phyloP scores from a whole-genome alignment of 2,113 vertebrate genomes.

The Xyliphius kryptos region DNA sequence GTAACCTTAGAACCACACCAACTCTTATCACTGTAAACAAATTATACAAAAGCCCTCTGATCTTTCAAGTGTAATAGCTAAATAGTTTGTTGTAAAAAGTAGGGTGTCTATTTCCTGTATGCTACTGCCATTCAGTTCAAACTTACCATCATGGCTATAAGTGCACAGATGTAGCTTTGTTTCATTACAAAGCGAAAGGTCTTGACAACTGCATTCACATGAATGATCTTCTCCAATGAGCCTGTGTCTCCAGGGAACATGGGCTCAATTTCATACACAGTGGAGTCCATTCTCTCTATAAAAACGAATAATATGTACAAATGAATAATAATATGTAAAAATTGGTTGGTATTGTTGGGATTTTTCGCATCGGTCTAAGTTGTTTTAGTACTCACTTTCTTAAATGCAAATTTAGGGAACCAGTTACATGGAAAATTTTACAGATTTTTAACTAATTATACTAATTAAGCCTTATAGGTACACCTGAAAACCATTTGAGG shows the following conservation, averaged over 20 bases:
- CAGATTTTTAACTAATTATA: too few relatives aligned
- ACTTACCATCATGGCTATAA: conserved; percentile 63
- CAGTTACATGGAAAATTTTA: too few relatives aligned
- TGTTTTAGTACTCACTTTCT: too few relatives aligned
- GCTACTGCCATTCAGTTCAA: not conserved
- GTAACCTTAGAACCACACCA: too few relatives aligned
- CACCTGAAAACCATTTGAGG: too few relatives aligned
- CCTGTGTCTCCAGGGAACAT: conserved; percentile 51
- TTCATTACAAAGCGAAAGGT: conserved; percentile 88
- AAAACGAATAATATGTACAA: not conserved
- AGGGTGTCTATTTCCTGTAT: not conserved
- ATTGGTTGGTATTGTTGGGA: too few relatives aligned
- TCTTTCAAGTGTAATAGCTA: conserved; percentile 23
- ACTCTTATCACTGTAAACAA: too few relatives aligned
- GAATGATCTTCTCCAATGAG: conserved; percentile 43
- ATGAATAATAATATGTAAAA: not conserved
- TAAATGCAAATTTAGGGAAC: too few relatives aligned
- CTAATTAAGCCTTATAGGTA: too few relatives aligned
- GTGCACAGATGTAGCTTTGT: conserved; percentile 88
- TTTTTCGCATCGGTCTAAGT: too few relatives aligned
- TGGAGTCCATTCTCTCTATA: conserved; percentile 55
- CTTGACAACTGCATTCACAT: conserved; percentile 68
- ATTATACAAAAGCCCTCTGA: not conserved
- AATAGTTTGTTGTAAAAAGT: conserved; percentile 5
- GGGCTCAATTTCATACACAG: conserved; percentile 49